Evolutionary conservation across 2,113 vertebrate species (phyloP).

Genomic region (Ictidomys tridecemlineatus): DNA sequence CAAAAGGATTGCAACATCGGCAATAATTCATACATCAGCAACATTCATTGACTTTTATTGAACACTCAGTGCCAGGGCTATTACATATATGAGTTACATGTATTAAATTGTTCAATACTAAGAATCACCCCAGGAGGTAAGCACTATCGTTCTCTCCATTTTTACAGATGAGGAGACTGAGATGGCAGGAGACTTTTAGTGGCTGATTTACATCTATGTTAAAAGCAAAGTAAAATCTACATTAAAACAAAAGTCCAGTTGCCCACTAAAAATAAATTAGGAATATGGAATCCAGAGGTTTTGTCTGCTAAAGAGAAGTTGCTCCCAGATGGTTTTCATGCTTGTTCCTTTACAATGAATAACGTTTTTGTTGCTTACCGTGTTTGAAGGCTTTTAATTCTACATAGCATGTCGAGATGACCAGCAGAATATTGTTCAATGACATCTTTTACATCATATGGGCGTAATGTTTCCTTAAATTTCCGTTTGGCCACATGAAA

Average conservation of each 20-base stretch:
- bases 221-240: not conserved
- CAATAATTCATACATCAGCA: not conserved
- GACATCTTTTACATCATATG: constrained; percentile 98
- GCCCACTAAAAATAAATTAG: not conserved
- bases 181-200: not conserved
- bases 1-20: not conserved
- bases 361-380: constrained; percentile 88
- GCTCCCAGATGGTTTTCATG: not conserved
- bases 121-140: not conserved
- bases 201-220: not conserved
- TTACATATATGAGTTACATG: not conserved
- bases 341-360: not conserved
- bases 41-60: not conserved
- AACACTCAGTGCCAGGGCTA: not conserved
- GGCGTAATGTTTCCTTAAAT: constrained; percentile 97
- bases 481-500: constrained; percentile 98
- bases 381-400: constrained; percentile 98
- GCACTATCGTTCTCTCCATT: not conserved
- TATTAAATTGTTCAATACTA: not conserved
- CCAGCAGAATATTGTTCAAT: constrained; percentile 99
- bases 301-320: not conserved
- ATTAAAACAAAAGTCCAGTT: not conserved
- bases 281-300: not conserved
- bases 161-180: not conserved
- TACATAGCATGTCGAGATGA: constrained; percentile 97